A percentile compares a stretch with the other conserved stretches of the same genome.
Evolutionary conservation across 2,888 invertebrate genomes (phyloP).

Genomic region (Colletes collaris): DNA sequence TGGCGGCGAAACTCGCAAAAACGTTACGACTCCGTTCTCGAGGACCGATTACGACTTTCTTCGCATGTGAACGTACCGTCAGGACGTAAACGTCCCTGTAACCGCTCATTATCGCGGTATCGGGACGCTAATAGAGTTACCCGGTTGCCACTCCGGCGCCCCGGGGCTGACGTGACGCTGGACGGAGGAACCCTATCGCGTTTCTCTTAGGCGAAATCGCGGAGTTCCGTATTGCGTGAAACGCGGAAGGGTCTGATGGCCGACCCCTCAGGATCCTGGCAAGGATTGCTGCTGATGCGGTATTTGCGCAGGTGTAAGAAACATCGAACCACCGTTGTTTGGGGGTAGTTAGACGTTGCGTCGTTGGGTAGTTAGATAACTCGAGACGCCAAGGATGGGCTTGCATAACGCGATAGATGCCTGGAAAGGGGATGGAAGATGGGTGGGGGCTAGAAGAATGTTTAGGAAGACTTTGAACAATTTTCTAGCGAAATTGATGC

Average conservation of each 20-base stretch:
- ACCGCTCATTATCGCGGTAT: conserved; percentile 17
- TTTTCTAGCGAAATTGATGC: too few species aligned
- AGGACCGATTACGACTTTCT: too few species aligned
- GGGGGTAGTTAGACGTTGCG: conserved; percentile 27
- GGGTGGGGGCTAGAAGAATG: too few species aligned
- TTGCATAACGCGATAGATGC: conserved; percentile 10
- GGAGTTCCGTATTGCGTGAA: conserved; percentile 17
- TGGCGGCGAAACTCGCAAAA: too few species aligned
- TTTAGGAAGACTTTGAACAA: too few species aligned
- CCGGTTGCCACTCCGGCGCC: background rate
- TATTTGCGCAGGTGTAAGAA: conserved; percentile 57
- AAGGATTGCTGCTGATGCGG: conserved; percentile 26
- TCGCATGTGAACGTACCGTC: too few species aligned
- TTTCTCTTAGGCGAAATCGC: conserved; percentile 11
- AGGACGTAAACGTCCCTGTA: too few species aligned
- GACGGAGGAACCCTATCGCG: conserved; percentile 20
- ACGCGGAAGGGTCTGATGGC: background rate
- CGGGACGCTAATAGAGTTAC: conserved; percentile 20
- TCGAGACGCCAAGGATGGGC: conserved; percentile 28
- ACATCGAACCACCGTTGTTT: conserved; percentile 38
- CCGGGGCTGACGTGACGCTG: conserved; percentile 24
- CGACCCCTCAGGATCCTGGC: conserved; percentile 1
- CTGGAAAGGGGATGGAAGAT: too few species aligned
- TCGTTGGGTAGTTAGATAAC: conserved; percentile 42
- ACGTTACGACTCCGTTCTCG: too few species aligned